phyloP scores from a whole-genome alignment of 1,140 invertebrate species.

The Cotesia chilonis region DNA sequence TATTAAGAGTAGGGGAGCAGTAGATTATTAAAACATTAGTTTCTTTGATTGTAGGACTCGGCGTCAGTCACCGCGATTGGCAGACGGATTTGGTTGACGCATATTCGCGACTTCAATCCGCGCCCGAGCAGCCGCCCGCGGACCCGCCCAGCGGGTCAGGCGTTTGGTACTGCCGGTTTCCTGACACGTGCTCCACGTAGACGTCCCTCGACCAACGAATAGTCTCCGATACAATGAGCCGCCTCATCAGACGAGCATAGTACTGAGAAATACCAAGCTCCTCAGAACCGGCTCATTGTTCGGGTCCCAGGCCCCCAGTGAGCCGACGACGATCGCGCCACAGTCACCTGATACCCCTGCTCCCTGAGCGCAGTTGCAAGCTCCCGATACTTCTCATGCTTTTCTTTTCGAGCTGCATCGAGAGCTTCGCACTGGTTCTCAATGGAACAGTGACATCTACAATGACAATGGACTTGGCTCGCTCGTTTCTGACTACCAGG shows the following conservation, averaged over 20 bases:
- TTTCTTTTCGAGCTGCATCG: neutral
- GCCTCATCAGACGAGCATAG: slow-evolving; percentile 22
- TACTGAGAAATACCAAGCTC: neutral
- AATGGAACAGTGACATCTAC: slow-evolving; percentile 1
- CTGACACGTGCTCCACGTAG: slow-evolving; percentile 25
- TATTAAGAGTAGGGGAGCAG: too few relatives aligned
- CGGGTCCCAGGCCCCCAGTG: slow-evolving; percentile 1
- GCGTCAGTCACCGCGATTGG: too few relatives aligned
- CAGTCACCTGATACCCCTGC: neutral
- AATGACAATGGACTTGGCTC: neutral
- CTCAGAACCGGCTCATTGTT: slow-evolving; percentile 9
- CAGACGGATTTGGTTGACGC: too few relatives aligned
- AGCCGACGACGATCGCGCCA: slow-evolving; percentile 14
- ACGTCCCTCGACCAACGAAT: slow-evolving; percentile 30
- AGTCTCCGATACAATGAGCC: slow-evolving; percentile 21
- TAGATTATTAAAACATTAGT: too few relatives aligned
- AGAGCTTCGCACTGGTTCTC: neutral
- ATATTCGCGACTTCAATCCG: too few relatives aligned
- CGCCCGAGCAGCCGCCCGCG: too few relatives aligned
- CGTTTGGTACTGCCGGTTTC: neutral
- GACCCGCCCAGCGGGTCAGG: too few relatives aligned
- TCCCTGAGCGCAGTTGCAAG: slow-evolving; percentile 1
- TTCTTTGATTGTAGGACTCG: too few relatives aligned
- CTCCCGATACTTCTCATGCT: neutral
- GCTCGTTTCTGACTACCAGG: neutral